Percentiles rank a stretch among this genome's conserved stretches.
These are phyloP conservation scores for Discoglossus pictus DNA, from an alignment of 2,797 vertebrate species.

Conservation along the genomic window DNA sequence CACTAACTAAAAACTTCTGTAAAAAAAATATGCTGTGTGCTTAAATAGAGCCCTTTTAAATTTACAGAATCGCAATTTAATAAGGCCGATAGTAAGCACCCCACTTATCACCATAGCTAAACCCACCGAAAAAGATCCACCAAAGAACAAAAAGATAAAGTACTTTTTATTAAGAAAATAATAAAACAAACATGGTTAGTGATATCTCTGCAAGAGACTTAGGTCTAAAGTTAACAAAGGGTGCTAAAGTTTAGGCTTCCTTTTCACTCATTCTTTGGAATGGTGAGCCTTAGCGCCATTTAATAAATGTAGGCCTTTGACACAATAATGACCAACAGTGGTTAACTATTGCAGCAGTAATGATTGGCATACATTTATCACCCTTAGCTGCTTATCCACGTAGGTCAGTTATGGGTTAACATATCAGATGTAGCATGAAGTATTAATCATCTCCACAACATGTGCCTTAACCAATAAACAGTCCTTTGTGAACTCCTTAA, in stretches of 20 bases:
- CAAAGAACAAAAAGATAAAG: slow-evolving; percentile 44
- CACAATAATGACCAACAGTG: slow-evolving; percentile 29
- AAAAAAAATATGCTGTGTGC: too few relatives aligned
- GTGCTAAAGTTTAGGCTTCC: slow-evolving; percentile 3
- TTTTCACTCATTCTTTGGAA: background rate
- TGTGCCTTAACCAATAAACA: slow-evolving; percentile 14
- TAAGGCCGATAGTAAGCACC: too few relatives aligned
- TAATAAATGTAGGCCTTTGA: slow-evolving; percentile 16
- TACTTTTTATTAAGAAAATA: slow-evolving; percentile 50
- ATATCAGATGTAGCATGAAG: background rate
- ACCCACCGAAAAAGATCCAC: too few relatives aligned
- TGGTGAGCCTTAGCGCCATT: slow-evolving; percentile 12
- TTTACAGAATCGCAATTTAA: too few relatives aligned
- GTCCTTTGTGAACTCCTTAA: slow-evolving; percentile 10
- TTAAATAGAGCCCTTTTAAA: too few relatives aligned
- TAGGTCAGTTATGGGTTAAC: slow-evolving; percentile 31
- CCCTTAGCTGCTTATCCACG: background rate
- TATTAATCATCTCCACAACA: too few relatives aligned
- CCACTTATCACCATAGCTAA: too few relatives aligned
- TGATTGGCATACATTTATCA: slow-evolving; percentile 36
- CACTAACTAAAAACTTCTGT: too few relatives aligned
- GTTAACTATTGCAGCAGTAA: slow-evolving; percentile 49
- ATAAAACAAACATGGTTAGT: slow-evolving; percentile 49
- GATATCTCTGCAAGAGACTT: slow-evolving; percentile 38
- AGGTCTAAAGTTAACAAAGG: slow-evolving; percentile 25